A percentile compares a stretch with the other conserved stretches of the same genome.
These are phyloP conservation scores for Palythoa grandis DNA, from an alignment of 92 coral and sea anemone species.

Conservation along the genomic window DNA sequence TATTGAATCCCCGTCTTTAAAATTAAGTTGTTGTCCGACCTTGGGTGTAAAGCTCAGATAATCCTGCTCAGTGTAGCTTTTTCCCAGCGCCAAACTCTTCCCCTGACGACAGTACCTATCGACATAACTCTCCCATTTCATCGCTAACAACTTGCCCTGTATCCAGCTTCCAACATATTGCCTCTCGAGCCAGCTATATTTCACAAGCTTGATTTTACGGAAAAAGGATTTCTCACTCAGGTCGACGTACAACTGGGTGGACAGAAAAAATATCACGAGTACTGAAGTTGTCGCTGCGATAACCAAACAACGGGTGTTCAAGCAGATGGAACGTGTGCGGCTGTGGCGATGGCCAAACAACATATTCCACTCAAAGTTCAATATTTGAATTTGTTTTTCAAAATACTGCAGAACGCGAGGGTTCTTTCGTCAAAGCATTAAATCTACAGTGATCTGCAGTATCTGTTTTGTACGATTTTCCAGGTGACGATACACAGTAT, in stretches of 20 bases:
- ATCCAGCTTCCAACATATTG: constrained; percentile 66
- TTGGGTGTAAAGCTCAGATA: constrained; percentile 43
- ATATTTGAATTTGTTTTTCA: background rate
- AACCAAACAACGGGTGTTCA: constrained; percentile 39
- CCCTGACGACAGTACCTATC: constrained; percentile 58
- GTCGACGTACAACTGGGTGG: constrained; percentile 56
- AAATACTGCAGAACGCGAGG: background rate
- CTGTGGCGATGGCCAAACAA: background rate
- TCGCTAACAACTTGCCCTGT: constrained; percentile 52
- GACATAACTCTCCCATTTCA: constrained; percentile 70
- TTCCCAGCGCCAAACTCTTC: constrained; percentile 56
- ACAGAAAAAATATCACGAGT: constrained; percentile 17
- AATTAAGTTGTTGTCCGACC: constrained; percentile 49
- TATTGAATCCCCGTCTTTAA: constrained; percentile 57
- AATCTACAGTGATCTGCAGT: too few relatives aligned
- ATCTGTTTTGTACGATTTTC: background rate
- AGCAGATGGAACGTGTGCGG: background rate
- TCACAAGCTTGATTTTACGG: constrained; percentile 65
- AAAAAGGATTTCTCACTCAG: constrained; percentile 59
- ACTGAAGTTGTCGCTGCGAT: background rate
- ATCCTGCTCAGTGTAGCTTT: constrained; percentile 53
- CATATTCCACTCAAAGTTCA: background rate
- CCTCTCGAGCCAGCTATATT: constrained; percentile 60
- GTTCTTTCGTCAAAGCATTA: background rate
- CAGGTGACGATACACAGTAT: too few relatives aligned